Evolutionary conservation across 2,113 vertebrate genomes (phyloP).

Genomic region (Microtus pennsylvanicus): DNA sequence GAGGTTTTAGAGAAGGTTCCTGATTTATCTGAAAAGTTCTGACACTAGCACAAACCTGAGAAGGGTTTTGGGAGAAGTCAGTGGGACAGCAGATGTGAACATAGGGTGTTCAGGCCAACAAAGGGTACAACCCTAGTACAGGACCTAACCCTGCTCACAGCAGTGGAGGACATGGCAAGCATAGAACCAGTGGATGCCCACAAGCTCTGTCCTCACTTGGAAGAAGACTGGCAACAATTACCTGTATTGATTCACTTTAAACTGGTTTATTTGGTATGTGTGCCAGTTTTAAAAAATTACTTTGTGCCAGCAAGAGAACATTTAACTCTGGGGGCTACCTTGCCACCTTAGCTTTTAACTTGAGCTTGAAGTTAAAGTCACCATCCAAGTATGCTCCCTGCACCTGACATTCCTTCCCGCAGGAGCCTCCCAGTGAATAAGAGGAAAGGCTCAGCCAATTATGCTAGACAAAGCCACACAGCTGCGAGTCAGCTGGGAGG

Average conservation of each 20-base stretch:
- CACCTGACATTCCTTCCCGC: conserved; percentile 69
- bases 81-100: not conserved
- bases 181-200: not conserved
- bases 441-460: conserved; percentile 68
- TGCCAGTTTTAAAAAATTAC: conserved; percentile 13
- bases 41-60: conserved; percentile 16
- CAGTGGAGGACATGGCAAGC: not conserved
- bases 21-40: not conserved
- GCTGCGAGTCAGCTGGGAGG: conserved; percentile 68
- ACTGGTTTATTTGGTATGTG: not conserved
- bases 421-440: conserved; percentile 70
- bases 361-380: conserved; percentile 59
- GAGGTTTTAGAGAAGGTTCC: not conserved
- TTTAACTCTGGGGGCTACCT: not conserved
- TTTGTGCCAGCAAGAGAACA: conserved; percentile 33
- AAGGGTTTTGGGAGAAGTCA: not conserved
- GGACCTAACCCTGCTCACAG: not conserved
- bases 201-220: not conserved
- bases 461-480: conserved; percentile 69
- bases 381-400: conserved; percentile 6
- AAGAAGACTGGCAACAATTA: not conserved
- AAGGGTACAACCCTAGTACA: not conserved
- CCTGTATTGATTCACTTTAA: not conserved
- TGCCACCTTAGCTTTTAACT: not conserved
- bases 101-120: too few relatives aligned